These are phyloP conservation scores for Andrena minutula DNA, from an alignment of 2,888 invertebrate genomes.

Conservation along the genomic window DNA sequence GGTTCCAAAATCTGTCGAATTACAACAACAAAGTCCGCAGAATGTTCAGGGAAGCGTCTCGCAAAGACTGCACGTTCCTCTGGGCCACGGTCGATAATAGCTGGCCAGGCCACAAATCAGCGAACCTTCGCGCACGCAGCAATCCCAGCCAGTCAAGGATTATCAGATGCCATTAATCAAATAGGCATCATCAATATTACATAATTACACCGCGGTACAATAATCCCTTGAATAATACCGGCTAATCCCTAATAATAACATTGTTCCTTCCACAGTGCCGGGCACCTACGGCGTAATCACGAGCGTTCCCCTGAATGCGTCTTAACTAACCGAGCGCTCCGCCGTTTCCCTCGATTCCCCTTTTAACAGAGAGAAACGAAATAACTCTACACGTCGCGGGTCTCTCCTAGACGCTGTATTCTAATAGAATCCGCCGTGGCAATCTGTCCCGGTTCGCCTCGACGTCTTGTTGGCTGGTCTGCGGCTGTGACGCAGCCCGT, in stretches of 20 bases:
- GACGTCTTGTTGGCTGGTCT: constrained; percentile 26
- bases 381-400: constrained; percentile 42
- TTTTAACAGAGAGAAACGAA: constrained; percentile 35
- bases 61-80: too few species aligned
- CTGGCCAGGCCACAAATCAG: constrained; percentile 5
- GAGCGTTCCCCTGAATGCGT: constrained; percentile 31
- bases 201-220: constrained; percentile 9
- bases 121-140: not conserved
- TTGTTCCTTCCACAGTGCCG: constrained; percentile 21
- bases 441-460: constrained; percentile 45
- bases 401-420: constrained; percentile 23
- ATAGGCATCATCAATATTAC: constrained; percentile 14
- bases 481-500: constrained; percentile 33
- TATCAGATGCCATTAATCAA: not conserved
- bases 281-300: not conserved
- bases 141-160: constrained; percentile 18
- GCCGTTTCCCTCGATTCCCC: constrained; percentile 33
- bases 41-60: not conserved
- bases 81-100: not conserved
- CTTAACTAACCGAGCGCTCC: constrained; percentile 50
- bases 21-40: not conserved
- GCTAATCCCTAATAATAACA: constrained; percentile 15
- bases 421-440: constrained; percentile 52
- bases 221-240: constrained; percentile 28
- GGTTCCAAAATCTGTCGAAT: constrained; percentile 79